Base-by-base conservation (phyloP, 1,140 invertebrate genomes). In the Latrodectus geometricus region DNA sequence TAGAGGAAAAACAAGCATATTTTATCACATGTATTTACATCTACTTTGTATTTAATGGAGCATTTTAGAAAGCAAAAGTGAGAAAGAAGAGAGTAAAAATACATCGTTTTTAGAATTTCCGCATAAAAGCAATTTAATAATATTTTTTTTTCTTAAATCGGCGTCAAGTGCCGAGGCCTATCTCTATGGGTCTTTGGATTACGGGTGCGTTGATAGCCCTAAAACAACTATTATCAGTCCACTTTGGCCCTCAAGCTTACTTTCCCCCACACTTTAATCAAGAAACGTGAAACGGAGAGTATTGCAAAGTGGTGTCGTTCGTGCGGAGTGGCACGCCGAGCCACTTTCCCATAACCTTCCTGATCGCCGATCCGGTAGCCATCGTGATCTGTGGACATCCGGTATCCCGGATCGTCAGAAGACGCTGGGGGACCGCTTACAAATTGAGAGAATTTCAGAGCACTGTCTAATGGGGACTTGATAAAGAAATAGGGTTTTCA, bases 311-410 rank as follows among this genome's bases (percentile, higher is more conserved):
- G 56, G 21, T 50, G 20, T 49, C 23, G 17, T 54, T 74, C 81
- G 81, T 75, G 70, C 56, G 23, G 20, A n/a, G 73, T 68, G 61
- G 82, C 82, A 84, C 82, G 82, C 56, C 82, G 73, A 56, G 73
- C 72, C 82, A 84, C 73, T 84, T 84, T 84, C 82, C 82, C 82
- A 84, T 84, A 84, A 84, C 82, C 82, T 84, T 52, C 82, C 70
- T 56, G 48, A 68, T 83, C 35, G 80, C 56, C 17, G 80, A 23
- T 35, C 50, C 20, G 20, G 50, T 49, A 9, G 54, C 17, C 52
- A 14, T 68, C 82, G 73, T 75, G 82, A 84, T 84, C 49, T 20
- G 5, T 20, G 17, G 52, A 48, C 80, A 82, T 82, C 80, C 80
- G 80, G 80, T 69, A 82, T 82, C 80, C 52, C 72, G 68, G 82